Evolutionary conservation across 2,888 invertebrate species (phyloP).

Genomic region (Zaprionus obscuricornis): DNA sequence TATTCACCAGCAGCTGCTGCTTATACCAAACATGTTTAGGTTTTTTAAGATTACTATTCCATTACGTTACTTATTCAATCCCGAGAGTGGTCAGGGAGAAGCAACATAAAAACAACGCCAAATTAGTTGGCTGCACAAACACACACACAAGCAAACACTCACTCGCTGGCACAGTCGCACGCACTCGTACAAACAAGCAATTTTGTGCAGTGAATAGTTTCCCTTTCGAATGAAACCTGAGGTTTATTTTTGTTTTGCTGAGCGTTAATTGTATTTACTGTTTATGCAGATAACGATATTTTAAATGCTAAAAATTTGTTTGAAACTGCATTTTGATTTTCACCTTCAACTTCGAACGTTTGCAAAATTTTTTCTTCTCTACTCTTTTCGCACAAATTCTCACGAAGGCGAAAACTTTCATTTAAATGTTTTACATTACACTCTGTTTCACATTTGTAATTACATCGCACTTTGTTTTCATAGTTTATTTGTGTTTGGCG

Average conservation of each 20-base stretch:
- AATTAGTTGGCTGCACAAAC: conserved; percentile 24
- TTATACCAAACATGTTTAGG: conserved; percentile 50
- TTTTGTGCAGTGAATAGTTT: conserved; percentile 46
- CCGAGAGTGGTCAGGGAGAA: conserved; percentile 7
- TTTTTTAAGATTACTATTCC: conserved; percentile 37
- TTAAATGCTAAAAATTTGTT: conserved; percentile 35
- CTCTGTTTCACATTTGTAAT: conserved; percentile 21
- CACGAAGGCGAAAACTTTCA: conserved; percentile 61
- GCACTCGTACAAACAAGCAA: conserved; percentile 40
- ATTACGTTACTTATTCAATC: conserved; percentile 49
- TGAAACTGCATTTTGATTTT: conserved; percentile 49
- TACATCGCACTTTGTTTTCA: conserved; percentile 9
- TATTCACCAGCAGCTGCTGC: conserved; percentile 46
- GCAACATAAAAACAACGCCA: conserved; percentile 34
- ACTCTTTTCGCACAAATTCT: conserved; percentile 58
- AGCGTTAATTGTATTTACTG: conserved; percentile 20
- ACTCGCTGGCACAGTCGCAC: conserved; percentile 13
- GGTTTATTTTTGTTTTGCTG: conserved; percentile 22
- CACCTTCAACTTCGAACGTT: conserved; percentile 53
- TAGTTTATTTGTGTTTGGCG: conserved; percentile 18
- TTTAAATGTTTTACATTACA: conserved; percentile 44
- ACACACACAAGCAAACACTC: conserved; percentile 18
- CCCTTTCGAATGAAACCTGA: conserved; percentile 45
- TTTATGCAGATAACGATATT: conserved; percentile 19
- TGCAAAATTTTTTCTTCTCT: conserved; percentile 54